Percentiles rank a stretch among this genome's conserved stretches.
Conservation (phyloP, 2,888 invertebrate species). For the Strigamia transsilvanica region DNA sequence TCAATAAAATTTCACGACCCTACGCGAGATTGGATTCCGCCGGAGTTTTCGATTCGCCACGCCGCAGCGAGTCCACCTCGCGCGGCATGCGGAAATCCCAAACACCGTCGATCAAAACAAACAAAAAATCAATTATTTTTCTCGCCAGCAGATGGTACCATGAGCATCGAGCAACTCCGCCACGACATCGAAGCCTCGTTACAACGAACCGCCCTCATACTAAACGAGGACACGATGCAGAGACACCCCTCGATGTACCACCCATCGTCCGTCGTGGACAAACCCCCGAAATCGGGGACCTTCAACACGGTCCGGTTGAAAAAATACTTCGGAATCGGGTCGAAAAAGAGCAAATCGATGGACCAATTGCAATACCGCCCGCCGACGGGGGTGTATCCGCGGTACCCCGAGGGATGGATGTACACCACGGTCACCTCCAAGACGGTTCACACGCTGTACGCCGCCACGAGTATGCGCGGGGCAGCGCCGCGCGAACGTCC, state of each 20-base stretch:
- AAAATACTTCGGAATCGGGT: slow-evolving; percentile 57
- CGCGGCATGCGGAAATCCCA: no score
- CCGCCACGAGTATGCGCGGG: slow-evolving; percentile 41
- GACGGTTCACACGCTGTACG: slow-evolving; percentile 51
- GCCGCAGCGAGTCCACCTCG: no score
- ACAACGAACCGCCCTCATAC: background rate
- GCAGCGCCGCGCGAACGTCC: slow-evolving; percentile 8
- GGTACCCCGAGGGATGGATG: slow-evolving; percentile 53
- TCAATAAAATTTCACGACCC: background rate
- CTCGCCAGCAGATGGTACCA: background rate
- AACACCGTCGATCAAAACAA: no score
- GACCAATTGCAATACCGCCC: background rate
- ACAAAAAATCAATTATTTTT: background rate
- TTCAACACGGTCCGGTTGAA: slow-evolving; percentile 57
- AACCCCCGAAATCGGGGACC: slow-evolving; percentile 53
- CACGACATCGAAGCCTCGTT: slow-evolving; percentile 10
- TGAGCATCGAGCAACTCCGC: slow-evolving; percentile 45
- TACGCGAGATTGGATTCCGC: no score
- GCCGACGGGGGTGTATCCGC: background rate
- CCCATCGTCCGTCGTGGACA: background rate
- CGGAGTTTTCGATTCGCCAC: no score
- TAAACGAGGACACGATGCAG: slow-evolving; percentile 42
- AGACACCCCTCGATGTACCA: background rate
- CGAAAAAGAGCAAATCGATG: slow-evolving; percentile 56
- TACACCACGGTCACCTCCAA: slow-evolving; percentile 53